A percentile compares a stretch with the other conserved stretches of the same genome.
These are phyloP conservation scores for Eclectus roratus DNA, from an alignment of 2,113 vertebrate genomes.

Conservation along the genomic window DNA sequence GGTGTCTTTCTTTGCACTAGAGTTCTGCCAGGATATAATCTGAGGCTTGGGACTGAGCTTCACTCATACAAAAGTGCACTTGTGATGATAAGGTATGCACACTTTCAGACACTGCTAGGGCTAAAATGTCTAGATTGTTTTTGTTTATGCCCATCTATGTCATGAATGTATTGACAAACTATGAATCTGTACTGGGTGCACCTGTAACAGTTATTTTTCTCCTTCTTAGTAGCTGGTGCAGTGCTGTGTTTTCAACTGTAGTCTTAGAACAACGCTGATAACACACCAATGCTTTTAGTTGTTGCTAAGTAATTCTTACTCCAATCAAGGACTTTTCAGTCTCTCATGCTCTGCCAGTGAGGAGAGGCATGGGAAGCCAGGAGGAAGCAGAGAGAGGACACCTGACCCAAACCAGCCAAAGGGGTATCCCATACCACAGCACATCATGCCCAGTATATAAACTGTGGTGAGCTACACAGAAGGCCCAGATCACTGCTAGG, in stretches of 20 bases:
- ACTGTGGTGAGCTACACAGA: background rate
- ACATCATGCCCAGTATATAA: background rate
- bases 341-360: background rate
- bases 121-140: background rate
- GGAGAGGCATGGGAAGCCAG: background rate
- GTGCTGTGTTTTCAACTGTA: background rate
- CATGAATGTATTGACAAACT: background rate
- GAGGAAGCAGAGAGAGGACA: background rate
- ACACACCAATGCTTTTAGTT: background rate
- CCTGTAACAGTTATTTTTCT: background rate
- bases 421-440: background rate
- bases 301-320: background rate
- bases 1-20: background rate
- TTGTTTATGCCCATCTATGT: background rate
- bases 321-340: background rate
- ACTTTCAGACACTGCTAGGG: background rate
- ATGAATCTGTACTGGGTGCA: background rate
- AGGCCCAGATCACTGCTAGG: background rate
- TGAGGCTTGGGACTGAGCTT: background rate
- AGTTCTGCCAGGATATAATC: background rate
- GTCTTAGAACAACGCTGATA: background rate
- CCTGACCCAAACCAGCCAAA: background rate
- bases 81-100: fast-evolving
- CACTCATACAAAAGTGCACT: background rate
- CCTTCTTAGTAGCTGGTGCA: background rate